phyloP scores from a whole-genome alignment of 2,888 invertebrate genomes.

The Tipula lateralis region DNA sequence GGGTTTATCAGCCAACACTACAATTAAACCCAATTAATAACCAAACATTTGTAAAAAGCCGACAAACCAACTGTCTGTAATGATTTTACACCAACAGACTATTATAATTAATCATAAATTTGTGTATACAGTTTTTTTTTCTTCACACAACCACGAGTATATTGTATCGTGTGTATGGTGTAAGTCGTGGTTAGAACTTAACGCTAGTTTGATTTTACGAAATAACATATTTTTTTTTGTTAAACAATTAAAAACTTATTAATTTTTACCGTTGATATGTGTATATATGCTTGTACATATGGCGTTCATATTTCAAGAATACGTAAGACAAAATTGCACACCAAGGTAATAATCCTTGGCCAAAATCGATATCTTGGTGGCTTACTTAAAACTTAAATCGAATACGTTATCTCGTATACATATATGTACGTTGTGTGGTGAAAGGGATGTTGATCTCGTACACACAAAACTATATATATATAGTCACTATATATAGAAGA shows the following conservation, averaged over 20 bases:
- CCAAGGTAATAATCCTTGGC: not conserved
- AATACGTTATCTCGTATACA: too few species aligned
- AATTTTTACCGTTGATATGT: not conserved
- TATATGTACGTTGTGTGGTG: not conserved
- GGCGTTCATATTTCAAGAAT: not conserved
- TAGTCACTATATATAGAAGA: not conserved
- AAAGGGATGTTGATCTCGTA: not conserved
- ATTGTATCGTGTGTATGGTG: not conserved
- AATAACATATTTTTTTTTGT: not conserved
- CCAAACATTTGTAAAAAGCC: not conserved
- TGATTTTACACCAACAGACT: not conserved
- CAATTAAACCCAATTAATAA: too few species aligned
- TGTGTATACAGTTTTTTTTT: not conserved
- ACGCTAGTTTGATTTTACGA: not conserved
- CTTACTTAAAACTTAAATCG: not conserved
- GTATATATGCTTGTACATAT: not conserved
- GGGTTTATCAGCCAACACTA: too few species aligned
- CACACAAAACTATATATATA: not conserved
- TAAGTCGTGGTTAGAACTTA: too few species aligned
- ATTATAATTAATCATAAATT: not conserved
- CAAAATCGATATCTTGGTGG: not conserved
- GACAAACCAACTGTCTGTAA: not conserved
- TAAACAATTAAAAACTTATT: slow-evolving; percentile 13
- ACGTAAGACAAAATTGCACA: not conserved
- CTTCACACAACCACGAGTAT: too few species aligned